phyloP scores from a whole-genome alignment of 2,888 invertebrate genomes.

The Drosophila algonquin region DNA sequence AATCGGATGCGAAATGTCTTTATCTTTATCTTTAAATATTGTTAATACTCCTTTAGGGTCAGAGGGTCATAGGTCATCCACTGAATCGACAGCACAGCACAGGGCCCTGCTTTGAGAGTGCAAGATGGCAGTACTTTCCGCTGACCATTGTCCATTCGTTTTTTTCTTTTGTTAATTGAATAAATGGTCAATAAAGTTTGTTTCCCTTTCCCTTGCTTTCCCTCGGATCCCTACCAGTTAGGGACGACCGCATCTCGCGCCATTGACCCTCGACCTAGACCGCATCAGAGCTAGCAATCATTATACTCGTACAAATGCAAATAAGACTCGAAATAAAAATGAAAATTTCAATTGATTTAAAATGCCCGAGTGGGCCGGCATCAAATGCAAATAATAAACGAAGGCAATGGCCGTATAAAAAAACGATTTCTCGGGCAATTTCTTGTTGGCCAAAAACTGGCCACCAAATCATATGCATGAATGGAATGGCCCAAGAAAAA shows the following conservation, averaged over 20 bases:
- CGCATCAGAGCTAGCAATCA: too few relatives aligned
- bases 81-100: too few relatives aligned
- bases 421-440: slow-evolving; percentile 36
- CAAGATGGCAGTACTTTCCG: not conserved
- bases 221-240: too few relatives aligned
- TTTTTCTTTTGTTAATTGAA: not conserved
- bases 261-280: not conserved
- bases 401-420: slow-evolving; percentile 38
- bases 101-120: too few relatives aligned
- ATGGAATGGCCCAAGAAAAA: slow-evolving; percentile 21
- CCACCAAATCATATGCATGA: slow-evolving; percentile 41
- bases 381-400: slow-evolving; percentile 28
- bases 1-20: too few relatives aligned
- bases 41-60: too few relatives aligned
- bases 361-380: slow-evolving; percentile 34
- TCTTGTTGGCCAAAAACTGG: slow-evolving; percentile 29
- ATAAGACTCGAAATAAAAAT: not conserved
- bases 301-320: not conserved
- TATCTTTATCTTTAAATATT: too few relatives aligned
- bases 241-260: too few relatives aligned
- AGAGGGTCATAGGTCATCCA: too few relatives aligned
- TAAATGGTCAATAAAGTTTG: too few relatives aligned
- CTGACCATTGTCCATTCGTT: too few relatives aligned
- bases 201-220: too few relatives aligned
- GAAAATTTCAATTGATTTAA: slow-evolving; percentile 22